These are phyloP conservation scores for Paguma larvata DNA, from an alignment of 2,797 vertebrate species.

Conservation along the genomic window DNA sequence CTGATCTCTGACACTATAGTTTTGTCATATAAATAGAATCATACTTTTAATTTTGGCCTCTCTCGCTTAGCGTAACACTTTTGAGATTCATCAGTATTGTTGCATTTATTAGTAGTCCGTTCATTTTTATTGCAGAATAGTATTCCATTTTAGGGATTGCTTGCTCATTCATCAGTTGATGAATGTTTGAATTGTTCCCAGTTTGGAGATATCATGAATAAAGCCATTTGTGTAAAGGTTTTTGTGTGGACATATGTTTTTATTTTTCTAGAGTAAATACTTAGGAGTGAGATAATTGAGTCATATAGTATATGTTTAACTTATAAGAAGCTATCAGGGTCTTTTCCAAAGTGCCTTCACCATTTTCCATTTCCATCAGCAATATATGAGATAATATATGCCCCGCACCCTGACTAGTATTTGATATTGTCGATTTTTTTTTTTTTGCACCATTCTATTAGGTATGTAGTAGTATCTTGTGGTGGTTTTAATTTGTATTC, in stretches of 20 bases:
- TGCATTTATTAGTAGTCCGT: not conserved
- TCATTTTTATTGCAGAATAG: slow-evolving; percentile 5
- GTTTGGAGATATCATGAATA: slow-evolving; percentile 13
- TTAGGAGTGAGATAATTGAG: not conserved
- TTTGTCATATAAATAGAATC: not conserved
- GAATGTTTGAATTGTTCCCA: slow-evolving; percentile 15
- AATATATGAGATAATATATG: not conserved
- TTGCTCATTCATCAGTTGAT: slow-evolving; percentile 7
- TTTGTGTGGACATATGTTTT: slow-evolving; percentile 55
- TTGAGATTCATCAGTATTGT: slow-evolving; percentile 6
- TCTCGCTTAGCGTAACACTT: slow-evolving; percentile 12
- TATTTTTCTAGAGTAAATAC: slow-evolving; percentile 45
- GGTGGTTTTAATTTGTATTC: not conserved
- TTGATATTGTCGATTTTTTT: not conserved
- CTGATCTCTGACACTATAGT: not conserved
- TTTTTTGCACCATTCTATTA: not conserved
- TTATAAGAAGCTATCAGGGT: slow-evolving; percentile 17
- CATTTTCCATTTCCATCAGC: not conserved
- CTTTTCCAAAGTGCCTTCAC: not conserved
- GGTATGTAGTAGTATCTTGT: not conserved
- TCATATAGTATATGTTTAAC: not conserved
- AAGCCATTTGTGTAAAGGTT: not conserved
- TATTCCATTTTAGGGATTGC: not conserved
- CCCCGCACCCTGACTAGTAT: not conserved
- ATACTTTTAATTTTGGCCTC: slow-evolving; percentile 31